Base-by-base conservation (phyloP, 1,140 invertebrate genomes). In the Pachypeltis micranthus region DNA sequence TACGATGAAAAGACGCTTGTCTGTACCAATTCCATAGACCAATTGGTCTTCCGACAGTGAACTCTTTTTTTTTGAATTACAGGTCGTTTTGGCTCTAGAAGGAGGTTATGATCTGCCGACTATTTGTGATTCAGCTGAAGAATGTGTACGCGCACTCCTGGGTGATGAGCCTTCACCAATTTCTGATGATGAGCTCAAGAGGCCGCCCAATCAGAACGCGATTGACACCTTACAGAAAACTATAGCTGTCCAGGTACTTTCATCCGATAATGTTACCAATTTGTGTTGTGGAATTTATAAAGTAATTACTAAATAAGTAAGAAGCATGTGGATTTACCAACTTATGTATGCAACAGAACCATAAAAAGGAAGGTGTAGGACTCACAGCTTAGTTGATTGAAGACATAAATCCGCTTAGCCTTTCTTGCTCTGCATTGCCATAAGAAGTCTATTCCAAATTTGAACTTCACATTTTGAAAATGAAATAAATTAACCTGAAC, bases 91-190 rank as follows among this genome's bases (percentile, higher is more conserved):
- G 54, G 88, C 90, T 10, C 78, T 96, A n/a, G 93, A 96, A 77
- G 93, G 95, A 59, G 94, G 95, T 63, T 99, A 99, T 74, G 93
- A 99, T 75, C 76, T 99, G 65, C 82, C 93, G 12, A 86, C 94
- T 19, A 95, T 99, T 69, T 96, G 93, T 80, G 96, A 98, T 78
- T 90, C 92, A 62, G 90, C 94, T n/a, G 91, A 97, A 75, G 92
- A 95, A 73, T 97, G 94, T 78, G 89, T 98, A 1, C 79, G 86
- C 63, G 92, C 94, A 10, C 75, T 98, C 29, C 80, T 97, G 21
- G 90, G 90, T n/a, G 90, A 94, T 71, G 83, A 88, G 58, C 79
- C 85, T 0, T 80, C 85, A 7, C 81, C 86, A 21, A 82, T 95
- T 14, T 74, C 81, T n/a, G 82, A 89, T 34, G 78, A 84, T 67